Percentiles rank a stretch among this genome's conserved stretches.
phyloP scores from a whole-genome alignment of 2,888 invertebrate genomes.

The Cataglyphis rosenhaueri region DNA sequence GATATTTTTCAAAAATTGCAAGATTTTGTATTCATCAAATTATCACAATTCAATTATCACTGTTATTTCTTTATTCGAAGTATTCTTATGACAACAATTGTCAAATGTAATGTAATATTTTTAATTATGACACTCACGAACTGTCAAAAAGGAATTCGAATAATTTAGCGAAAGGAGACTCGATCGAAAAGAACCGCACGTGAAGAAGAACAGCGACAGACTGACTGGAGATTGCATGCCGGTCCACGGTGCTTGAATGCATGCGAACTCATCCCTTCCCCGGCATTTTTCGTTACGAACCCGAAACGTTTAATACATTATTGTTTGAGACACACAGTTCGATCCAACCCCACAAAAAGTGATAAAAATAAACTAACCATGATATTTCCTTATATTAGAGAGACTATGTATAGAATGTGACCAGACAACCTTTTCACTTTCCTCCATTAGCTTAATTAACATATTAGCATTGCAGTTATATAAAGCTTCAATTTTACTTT shows the following conservation, averaged over 20 bases:
- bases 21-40: not conserved
- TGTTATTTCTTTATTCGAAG: not conserved
- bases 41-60: not conserved
- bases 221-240: conserved; percentile 27
- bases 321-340: not conserved
- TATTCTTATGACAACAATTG: conserved; percentile 5
- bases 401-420: not conserved
- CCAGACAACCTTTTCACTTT: conserved; percentile 10
- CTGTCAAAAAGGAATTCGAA: not conserved
- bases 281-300: not conserved
- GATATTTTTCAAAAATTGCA: not conserved
- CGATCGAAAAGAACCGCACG: not conserved
- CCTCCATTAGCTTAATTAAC: conserved; percentile 15
- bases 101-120: not conserved
- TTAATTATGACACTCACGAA: not conserved
- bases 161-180: not conserved
- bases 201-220: conserved; percentile 16
- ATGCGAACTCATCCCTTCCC: conserved; percentile 14
- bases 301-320: conserved; percentile 7
- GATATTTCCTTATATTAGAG: not conserved
- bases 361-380: not conserved
- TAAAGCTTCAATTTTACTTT: not conserved
- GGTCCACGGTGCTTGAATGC: conserved; percentile 30
- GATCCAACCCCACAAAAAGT: conserved; percentile 1
- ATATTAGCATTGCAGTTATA: not conserved